Evolutionary conservation across 2,797 vertebrate genomes (phyloP), one percentile per base, ranked within the genome.

Genomic region (Sebastes kiyomatsui): DNA sequence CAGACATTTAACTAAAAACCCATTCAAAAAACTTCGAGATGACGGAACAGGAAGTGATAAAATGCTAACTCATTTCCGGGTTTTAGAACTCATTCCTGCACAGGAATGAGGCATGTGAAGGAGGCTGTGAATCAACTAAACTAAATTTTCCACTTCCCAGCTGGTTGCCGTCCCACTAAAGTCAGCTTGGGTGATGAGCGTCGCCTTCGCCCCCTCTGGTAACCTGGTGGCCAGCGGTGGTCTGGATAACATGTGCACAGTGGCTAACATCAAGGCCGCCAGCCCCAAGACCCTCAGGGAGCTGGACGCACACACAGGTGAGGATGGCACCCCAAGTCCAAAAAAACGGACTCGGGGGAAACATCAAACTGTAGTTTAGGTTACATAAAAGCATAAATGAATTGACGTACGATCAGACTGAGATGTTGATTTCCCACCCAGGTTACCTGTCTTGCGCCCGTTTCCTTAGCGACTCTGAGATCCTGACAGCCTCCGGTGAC

Each of bases 121-220:
- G 16, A 64, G 22, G 7, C 2, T 38, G 6, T 14, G n/a, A 22
- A n/a, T 3, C 2, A 69, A 2, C 56, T 46, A 49, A 71, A 30
- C 64, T 27, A 14, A 18, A 32, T 38, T 4, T 4, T 78, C 25
- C 2, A 4, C 27, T 77, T 22, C 60, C 12, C 83, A 97, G 97
- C 67, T 97, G 82, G 93, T 96, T 1, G 97, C 96, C 12, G 96
- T 98, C 76, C 97, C 97, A 0, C 95, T 98, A 30, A 96, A 97
- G 85, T 98, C 97, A 2, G 97, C 97, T 28, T 97, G 97, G 97
- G 97, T 97, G 88, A 98, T 98, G 97, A 97, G 96, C 7, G 97
- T 97, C 52, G 96, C 96, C 69, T 97, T 96, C 11, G 95, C 97
- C 7, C 97, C 97, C 10, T 98, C 97, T 33, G 97, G 96, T 14